Base-by-base conservation (phyloP, 2,113 vertebrate genomes). In the Misgurnus anguillicaudatus region DNA sequence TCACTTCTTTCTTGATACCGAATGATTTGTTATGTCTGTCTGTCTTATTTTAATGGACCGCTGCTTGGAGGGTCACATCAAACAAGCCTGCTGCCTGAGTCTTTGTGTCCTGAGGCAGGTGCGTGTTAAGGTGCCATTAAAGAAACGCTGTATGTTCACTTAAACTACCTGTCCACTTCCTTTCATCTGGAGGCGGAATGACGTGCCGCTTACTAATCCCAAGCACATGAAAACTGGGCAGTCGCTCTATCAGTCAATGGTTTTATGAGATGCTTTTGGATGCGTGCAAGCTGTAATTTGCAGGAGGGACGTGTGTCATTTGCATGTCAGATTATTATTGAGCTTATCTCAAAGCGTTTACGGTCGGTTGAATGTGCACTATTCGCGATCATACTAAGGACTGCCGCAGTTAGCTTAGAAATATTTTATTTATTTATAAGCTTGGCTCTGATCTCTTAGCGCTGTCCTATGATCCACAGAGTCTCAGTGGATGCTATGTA, bases 311-410 rank as follows among this genome's bases (percentile, higher is more conserved):
- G 48, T 48, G 55, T 77, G 64, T 70, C 77, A 80, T 80, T 77
- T 65, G 51, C n/a, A 16, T 84, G 79, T 80, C 79, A 81, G 55
- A 81, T 77, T 72, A 84, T 75, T 19, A 38, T 3, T 24, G 8
- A 74, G 57, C 39, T 61, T 21, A 61, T 74, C 55, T 74, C 57
- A 74, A 16, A 55, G 19, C 61, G 71, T 74, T 74, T 74, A 61
- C 57, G 36, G 71, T 74, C 39, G 42, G 57, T 3, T 2, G 71
- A n/a, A 61, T 41, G 53, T 55, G 9, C 47, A 36, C 6, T 58
- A 14, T 2, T 1, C 41, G 0, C 72, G 36, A 47, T 63, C 24
- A 75, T 2, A 63, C 66, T 31, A 51, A 31, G 45, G 66, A 68
- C 31, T 16, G 55, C n/a, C 6, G 1, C 16, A 41, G 51, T 61